Conservation (phyloP, 23 tunicate genomes). For the Corella eumyota region DNA sequence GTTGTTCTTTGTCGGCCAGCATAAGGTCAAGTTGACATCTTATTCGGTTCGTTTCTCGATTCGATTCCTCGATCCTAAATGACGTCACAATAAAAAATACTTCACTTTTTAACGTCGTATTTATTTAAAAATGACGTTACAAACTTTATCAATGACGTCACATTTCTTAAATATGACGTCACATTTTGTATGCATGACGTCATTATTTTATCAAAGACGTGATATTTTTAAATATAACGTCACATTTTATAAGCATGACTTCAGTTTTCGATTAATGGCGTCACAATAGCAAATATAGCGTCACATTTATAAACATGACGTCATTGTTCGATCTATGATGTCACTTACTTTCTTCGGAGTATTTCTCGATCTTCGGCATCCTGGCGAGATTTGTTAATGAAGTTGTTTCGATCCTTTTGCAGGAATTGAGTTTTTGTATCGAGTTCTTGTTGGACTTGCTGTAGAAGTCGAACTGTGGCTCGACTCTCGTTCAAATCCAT, state of each 20-base stretch:
- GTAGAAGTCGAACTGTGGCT: constrained; percentile 54
- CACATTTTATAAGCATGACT: neutral
- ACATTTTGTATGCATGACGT: neutral
- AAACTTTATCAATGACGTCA: no score
- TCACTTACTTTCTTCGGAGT: constrained; percentile 36
- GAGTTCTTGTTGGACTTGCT: constrained; percentile 75
- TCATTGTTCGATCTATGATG: neutral
- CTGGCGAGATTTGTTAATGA: constrained; percentile 24
- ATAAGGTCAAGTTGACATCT: constrained; percentile 77
- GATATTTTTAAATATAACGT: neutral
- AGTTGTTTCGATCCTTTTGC: constrained; percentile 44
- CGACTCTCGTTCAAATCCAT: constrained; percentile 40
- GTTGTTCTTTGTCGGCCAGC: constrained; percentile 65
- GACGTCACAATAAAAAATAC: neutral
- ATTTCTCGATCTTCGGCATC: constrained; percentile 70
- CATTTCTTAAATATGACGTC: neutral
- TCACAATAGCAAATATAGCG: neutral
- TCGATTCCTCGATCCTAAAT: constrained; percentile 23
- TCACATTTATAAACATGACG: neutral
- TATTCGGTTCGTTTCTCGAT: constrained; percentile 49
- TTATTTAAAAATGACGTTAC: neutral
- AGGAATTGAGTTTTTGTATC: constrained; percentile 63
- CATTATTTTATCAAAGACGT: neutral
- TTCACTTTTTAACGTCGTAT: no score
- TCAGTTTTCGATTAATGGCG: neutral